Conservation (phyloP, 2,113 vertebrate genomes). For the Thermophis baileyi region DNA sequence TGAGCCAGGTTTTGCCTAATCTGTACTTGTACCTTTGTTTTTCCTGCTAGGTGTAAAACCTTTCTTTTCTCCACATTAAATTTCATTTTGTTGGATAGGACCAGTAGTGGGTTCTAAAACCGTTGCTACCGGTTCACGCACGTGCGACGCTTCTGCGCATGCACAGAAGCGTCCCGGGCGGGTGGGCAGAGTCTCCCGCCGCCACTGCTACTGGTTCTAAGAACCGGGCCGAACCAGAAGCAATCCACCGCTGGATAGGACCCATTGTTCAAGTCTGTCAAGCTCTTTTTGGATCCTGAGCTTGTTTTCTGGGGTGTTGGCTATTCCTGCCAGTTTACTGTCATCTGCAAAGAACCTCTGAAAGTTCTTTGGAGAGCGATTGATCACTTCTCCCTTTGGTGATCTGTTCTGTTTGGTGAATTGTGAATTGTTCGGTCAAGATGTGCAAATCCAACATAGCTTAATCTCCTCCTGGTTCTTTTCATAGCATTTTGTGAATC, state of each 20-base stretch:
- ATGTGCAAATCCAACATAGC: background rate
- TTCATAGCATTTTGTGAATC: background rate
- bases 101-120: no score
- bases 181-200: no score
- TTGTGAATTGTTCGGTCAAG: background rate
- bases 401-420: background rate
- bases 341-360: background rate
- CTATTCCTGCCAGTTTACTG: background rate
- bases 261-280: background rate
- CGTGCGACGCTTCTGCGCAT: no score
- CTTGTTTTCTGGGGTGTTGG: background rate
- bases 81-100: background rate
- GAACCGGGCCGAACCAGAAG: no score
- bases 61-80: background rate
- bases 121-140: no score
- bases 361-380: background rate
- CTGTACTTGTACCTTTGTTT: background rate
- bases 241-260: no score
- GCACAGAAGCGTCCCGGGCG: no score
- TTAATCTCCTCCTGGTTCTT: background rate
- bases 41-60: background rate
- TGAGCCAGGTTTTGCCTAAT: background rate
- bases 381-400: background rate
- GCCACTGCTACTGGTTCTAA: no score
- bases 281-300: background rate